Conservation (phyloP, 2,797 vertebrate genomes). For the Crocodylus rhombifer region DNA sequence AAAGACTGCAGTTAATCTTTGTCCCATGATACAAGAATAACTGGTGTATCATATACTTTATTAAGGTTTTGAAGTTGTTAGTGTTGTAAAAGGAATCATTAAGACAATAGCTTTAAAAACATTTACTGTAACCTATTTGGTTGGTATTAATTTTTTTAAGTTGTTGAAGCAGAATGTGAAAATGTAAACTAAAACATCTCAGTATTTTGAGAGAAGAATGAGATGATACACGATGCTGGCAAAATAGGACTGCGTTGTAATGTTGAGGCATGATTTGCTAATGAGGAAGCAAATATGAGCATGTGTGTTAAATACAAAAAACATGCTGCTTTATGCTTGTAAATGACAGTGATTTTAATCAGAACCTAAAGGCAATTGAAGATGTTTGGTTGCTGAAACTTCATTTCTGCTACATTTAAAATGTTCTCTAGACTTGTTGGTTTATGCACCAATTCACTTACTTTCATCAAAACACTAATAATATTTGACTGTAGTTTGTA, state of each 20-base stretch:
- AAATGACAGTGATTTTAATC: neutral
- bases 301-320: neutral
- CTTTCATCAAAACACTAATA: neutral
- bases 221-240: neutral
- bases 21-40: neutral
- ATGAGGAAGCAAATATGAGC: neutral
- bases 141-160: neutral
- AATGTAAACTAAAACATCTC: neutral
- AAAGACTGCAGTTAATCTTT: neutral
- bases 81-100: neutral
- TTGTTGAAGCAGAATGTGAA: neutral
- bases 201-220: neutral
- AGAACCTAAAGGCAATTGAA: neutral
- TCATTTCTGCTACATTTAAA: conserved; percentile 9
- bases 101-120: neutral
- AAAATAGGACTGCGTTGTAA: neutral
- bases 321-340: neutral
- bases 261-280: neutral
- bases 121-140: neutral
- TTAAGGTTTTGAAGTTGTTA: neutral
- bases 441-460: neutral
- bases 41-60: neutral
- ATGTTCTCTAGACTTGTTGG: neutral
- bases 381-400: neutral
- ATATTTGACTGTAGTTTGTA: neutral